Base-by-base conservation (phyloP, 1,140 invertebrate species). In the Diachasma alloeum region DNA sequence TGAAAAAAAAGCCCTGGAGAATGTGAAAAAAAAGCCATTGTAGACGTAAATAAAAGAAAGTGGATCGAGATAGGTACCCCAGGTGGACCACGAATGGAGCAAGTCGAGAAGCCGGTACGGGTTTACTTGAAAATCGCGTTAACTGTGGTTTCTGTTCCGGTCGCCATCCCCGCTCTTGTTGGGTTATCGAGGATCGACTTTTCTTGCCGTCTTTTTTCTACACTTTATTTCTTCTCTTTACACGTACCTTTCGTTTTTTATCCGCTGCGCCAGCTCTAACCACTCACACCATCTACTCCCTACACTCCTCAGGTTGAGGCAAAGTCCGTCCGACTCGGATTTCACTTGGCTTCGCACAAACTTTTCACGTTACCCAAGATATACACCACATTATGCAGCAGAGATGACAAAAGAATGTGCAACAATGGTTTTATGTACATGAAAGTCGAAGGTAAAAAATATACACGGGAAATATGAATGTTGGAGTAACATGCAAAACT, bases 91-190 rank as follows among this genome's bases (percentile, higher is more conserved):
- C n/a, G 36, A 69, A 63, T 26, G 31, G 48, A 71, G 59, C 42
- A 46, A 76, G 37, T 66, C 59, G 53, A 71, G 46, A 76, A 67
- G 53, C 42, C 19, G 37, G 48, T 53, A 17, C 48, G 15, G 22
- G 22, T 63, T 76, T 76, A 76, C 68, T 72, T 19, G 39, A 66
- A 72, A 77, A 66, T 70, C 67, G 48, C 46, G 53, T 74, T 76
- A 78, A 78, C 72, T 37, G 72, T 71, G 75, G 75, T 72, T 76
- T 76, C 36, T 37, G 19, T 44, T 59, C 42, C 46, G 53, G 53
- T 42, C 26, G 66, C 31, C 46, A 76, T 22, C 17, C 39, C n/a
- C 26, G 44, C 42, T 66, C 46, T 37, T 42, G 17, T 69, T 69
- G 46, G 53, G 48, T 72, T 69, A 73, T 77, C 71, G 71, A 69